A percentile compares a stretch with the other conserved stretches of the same genome.
Conservation (phyloP, 1,140 invertebrate genomes). For the Brachionus paranguensis region DNA sequence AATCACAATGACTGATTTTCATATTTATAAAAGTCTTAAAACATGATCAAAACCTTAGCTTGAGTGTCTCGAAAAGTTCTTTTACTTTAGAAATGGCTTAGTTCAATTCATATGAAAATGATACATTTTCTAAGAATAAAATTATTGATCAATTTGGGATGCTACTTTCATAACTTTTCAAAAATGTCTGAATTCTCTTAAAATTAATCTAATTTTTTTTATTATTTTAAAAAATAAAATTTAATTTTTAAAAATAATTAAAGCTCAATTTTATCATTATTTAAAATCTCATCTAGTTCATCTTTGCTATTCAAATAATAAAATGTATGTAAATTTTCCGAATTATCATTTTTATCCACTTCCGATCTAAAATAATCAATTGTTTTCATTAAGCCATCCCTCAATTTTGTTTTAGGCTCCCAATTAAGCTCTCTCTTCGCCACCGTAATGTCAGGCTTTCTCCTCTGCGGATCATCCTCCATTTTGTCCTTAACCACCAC, state of each 20-base stretch:
- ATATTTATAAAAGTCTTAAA: no score
- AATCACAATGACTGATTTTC: no score
- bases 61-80: no score
- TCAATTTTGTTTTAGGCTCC: constrained; percentile 81
- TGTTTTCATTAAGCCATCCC: constrained; percentile 77
- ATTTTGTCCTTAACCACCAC: constrained; percentile 61
- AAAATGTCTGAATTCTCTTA: no score
- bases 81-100: no score
- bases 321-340: not conserved
- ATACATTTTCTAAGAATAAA: no score
- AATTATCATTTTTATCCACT: constrained; percentile 41
- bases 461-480: constrained; percentile 87
- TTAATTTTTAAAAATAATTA: not conserved
- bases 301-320: not conserved
- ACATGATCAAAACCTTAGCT: no score
- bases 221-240: not conserved
- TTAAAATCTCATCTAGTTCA: not conserved
- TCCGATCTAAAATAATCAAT: constrained; percentile 85
- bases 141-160: no score
- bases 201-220: no score
- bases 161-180: no score
- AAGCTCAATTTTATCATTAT: not conserved
- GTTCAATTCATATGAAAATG: no score
- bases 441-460: constrained; percentile 82
- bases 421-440: constrained; percentile 80